Conservation (phyloP, 2,888 invertebrate genomes). For the Cheiracanthium punctorium region DNA sequence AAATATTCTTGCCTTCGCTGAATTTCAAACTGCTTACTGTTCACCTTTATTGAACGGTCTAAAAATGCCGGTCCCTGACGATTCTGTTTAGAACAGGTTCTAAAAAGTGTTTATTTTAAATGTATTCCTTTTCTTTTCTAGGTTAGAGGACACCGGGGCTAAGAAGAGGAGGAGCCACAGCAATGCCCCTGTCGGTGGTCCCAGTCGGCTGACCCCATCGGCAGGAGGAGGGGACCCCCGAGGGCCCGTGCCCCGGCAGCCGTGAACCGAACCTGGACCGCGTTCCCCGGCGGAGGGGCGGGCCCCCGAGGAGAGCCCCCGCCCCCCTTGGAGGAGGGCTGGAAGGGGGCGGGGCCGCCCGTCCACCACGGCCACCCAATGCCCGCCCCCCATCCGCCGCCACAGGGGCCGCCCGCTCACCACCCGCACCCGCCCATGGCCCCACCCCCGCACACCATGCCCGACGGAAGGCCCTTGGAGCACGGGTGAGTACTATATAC, state of each 20-base stretch:
- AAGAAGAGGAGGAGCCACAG: background rate
- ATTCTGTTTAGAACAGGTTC: no score
- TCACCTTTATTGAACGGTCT: no score
- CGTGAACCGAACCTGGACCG: conserved; percentile 69
- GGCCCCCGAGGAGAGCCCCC: conserved; percentile 47
- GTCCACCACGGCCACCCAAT: conserved; percentile 66
- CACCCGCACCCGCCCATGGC: conserved; percentile 33
- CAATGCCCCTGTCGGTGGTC: conserved; percentile 35
- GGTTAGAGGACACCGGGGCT: conserved; percentile 12
- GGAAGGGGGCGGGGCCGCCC: conserved; percentile 68
- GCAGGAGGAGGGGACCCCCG: conserved; percentile 74
- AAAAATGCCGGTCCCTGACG: no score
- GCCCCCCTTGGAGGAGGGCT: conserved; percentile 66
- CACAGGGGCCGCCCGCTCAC: conserved; percentile 31
- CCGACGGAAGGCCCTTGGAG: conserved; percentile 66
- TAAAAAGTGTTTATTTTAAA: background rate
- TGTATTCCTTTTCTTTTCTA: conserved; percentile 5
- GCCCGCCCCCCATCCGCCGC: conserved; percentile 57
- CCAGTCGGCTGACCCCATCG: conserved; percentile 51
- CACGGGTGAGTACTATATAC: conserved; percentile 55
- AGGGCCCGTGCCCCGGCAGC: conserved; percentile 72
- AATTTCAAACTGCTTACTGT: no score
- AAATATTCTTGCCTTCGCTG: no score
- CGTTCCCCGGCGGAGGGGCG: conserved; percentile 63
- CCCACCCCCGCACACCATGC: conserved; percentile 70